These are phyloP conservation scores for Xenops minutus DNA, from an alignment of 2,797 vertebrate species.

Conservation along the genomic window DNA sequence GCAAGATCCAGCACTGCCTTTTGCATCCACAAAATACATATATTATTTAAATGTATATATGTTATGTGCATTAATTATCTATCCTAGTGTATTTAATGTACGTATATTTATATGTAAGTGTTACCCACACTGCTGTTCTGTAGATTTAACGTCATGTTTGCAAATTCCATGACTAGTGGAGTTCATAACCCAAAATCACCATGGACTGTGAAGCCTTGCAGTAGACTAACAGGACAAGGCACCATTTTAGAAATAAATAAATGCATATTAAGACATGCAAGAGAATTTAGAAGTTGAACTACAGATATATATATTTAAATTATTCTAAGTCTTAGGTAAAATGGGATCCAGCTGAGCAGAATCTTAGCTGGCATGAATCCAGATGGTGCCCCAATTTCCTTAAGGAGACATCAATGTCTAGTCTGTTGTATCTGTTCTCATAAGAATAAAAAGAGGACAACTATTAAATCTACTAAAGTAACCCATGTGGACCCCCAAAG, in stretches of 20 bases:
- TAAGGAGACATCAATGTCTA: not conserved
- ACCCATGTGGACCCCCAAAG: not conserved
- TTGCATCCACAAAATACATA: not conserved
- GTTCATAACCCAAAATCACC: not conserved
- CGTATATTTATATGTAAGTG: not conserved
- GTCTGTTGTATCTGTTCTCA: not conserved
- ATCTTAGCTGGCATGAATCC: not conserved
- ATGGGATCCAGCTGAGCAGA: not conserved
- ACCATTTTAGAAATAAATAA: not conserved
- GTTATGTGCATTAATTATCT: not conserved
- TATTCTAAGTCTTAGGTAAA: not conserved
- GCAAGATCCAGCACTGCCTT: not conserved
- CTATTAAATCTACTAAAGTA: not conserved
- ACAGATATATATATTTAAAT: not conserved
- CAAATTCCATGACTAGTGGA: not conserved
- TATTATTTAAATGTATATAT: not conserved
- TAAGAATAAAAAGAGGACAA: not conserved
- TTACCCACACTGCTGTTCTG: fast-evolving
- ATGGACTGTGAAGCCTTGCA: not conserved
- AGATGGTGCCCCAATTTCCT: slow-evolving; percentile 1
- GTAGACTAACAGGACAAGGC: not conserved
- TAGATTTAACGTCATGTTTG: not conserved
- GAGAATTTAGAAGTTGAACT: not conserved
- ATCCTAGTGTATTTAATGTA: not conserved
- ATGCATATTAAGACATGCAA: not conserved